Conservation (phyloP, 2,797 vertebrate species). For the Champsocephalus esox region DNA sequence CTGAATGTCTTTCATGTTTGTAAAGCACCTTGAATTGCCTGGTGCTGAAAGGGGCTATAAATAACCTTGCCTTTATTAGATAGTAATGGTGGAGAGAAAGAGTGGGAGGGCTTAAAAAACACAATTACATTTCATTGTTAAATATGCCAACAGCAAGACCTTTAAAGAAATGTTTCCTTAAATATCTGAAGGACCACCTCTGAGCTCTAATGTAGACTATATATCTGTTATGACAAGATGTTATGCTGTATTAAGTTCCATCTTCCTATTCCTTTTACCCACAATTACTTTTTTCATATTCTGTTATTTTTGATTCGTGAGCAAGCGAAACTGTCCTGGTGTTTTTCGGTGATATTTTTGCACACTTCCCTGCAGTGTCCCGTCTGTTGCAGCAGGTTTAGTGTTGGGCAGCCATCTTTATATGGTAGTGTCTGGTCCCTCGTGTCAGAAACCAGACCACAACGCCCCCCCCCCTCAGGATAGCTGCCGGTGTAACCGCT, state of each 20-base stretch:
- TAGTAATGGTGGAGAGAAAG: too few relatives aligned
- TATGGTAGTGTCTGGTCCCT: background rate
- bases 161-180: too few relatives aligned
- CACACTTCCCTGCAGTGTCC: background rate
- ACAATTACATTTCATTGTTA: too few relatives aligned
- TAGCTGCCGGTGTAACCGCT: background rate
- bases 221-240: background rate
- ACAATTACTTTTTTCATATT: background rate
- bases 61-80: too few relatives aligned
- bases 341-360: background rate
- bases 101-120: too few relatives aligned
- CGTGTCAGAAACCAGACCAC: background rate
- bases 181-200: too few relatives aligned
- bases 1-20: too few relatives aligned
- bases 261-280: background rate
- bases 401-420: background rate
- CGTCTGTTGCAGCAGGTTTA: background rate
- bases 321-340: background rate
- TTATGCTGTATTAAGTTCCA: background rate
- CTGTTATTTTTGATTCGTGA: background rate
- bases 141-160: too few relatives aligned
- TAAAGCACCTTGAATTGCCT: too few relatives aligned
- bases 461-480: too few relatives aligned
- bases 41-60: too few relatives aligned
- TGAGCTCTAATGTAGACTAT: background rate